phyloP scores from a whole-genome alignment of 2,797 vertebrate genomes.

The Glossophaga mutica region DNA sequence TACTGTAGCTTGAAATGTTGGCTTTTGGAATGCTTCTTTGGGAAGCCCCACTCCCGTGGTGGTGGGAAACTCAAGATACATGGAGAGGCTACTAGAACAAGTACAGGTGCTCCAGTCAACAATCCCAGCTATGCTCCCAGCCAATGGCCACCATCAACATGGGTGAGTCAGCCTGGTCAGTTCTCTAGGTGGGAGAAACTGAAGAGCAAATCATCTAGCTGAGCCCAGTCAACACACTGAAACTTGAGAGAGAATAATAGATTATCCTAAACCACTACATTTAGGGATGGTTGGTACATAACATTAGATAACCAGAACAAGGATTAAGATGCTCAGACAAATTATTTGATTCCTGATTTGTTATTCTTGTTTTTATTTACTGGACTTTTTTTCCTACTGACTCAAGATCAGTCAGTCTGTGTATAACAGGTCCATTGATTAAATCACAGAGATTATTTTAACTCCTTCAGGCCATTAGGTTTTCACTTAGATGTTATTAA shows the following conservation, averaged over 20 bases:
- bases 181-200: neutral
- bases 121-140: neutral
- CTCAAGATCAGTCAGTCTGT: neutral
- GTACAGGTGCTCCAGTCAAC: neutral
- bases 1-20: neutral
- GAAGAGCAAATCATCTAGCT: neutral
- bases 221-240: neutral
- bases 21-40: neutral
- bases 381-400: neutral
- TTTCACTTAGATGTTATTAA: neutral
- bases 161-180: neutral
- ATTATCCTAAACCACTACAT: neutral
- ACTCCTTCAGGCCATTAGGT: neutral
- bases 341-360: neutral
- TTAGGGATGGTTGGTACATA: neutral
- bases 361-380: neutral
- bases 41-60: neutral
- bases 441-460: neutral
- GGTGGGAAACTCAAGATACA: neutral
- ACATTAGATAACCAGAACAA: neutral
- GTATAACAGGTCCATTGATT: neutral
- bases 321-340: neutral
- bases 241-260: neutral
- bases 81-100: neutral
- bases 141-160: fast-evolving